These are phyloP conservation scores for Chirona hameri DNA, from an alignment of 2,888 invertebrate genomes.

Conservation along the genomic window DNA sequence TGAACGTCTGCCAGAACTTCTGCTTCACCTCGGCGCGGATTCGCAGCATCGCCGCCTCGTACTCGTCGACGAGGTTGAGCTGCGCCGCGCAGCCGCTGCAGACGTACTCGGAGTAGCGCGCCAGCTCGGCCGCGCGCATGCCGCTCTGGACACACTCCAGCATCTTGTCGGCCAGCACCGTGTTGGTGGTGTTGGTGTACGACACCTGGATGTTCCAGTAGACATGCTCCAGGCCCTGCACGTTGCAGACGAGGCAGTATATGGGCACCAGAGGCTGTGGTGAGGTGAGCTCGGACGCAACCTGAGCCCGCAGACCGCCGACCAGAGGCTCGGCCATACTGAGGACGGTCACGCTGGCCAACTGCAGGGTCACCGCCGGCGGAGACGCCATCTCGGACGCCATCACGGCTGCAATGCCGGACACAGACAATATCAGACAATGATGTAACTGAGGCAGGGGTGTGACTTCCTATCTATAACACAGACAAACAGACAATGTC, in stretches of 20 bases:
- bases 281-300: no score
- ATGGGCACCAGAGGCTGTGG: neutral
- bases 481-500: no score
- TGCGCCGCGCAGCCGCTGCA: neutral
- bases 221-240: neutral
- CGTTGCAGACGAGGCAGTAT: slow-evolving; percentile 10
- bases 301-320: no score
- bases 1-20: slow-evolving; percentile 13
- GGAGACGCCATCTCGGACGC: no score
- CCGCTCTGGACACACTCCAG: slow-evolving; percentile 5
- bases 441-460: no score
- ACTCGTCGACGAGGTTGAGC: slow-evolving; percentile 22
- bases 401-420: no score
- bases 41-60: neutral
- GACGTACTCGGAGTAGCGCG: slow-evolving; percentile 3
- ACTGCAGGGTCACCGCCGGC: no score
- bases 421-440: no score
- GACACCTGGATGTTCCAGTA: slow-evolving; percentile 14
- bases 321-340: no score
- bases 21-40: neutral
- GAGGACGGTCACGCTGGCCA: no score
- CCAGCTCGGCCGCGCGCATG: neutral
- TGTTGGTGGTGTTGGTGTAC: neutral
- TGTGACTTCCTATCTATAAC: no score
- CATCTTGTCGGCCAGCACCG: neutral